Evolutionary conservation across 2,888 invertebrate species (phyloP).

Genomic region (Ormyrus rosae): DNA sequence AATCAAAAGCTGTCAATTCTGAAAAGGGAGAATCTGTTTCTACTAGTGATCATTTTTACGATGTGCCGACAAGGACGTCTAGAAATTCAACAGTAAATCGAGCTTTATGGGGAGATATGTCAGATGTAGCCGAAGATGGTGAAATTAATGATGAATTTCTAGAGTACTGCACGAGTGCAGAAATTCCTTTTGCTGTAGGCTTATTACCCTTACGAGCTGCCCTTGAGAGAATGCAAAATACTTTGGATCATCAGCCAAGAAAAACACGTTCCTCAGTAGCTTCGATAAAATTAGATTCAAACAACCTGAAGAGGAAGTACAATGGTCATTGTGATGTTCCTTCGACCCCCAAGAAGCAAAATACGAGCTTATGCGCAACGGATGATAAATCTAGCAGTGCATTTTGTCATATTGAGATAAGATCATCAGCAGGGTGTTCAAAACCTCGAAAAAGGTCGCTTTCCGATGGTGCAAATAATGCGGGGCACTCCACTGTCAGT

Average conservation of each 20-base stretch:
- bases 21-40: conserved; percentile 24
- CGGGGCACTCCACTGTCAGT: conserved; percentile 44
- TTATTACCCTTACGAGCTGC: conserved; percentile 73
- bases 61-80: conserved; percentile 38
- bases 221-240: conserved; percentile 74
- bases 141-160: conserved; percentile 52
- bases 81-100: conserved; percentile 64
- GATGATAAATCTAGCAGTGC: conserved; percentile 64
- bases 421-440: conserved; percentile 64
- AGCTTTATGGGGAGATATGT: conserved; percentile 74
- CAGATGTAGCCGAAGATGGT: conserved; percentile 67
- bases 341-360: conserved; percentile 35
- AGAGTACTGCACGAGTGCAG: conserved; percentile 69
- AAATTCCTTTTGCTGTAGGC: conserved; percentile 75
- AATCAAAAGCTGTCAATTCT: conserved; percentile 6
- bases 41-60: neutral
- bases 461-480: conserved; percentile 50
- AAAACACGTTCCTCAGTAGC: conserved; percentile 74
- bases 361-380: conserved; percentile 40
- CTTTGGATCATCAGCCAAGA: conserved; percentile 74
- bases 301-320: conserved; percentile 61
- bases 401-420: conserved; percentile 71
- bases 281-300: conserved; percentile 64
- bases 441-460: conserved; percentile 51
- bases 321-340: conserved; percentile 53